Base-by-base conservation (phyloP, 2,797 vertebrate genomes). In the Rhadinocentrus ornatus region DNA sequence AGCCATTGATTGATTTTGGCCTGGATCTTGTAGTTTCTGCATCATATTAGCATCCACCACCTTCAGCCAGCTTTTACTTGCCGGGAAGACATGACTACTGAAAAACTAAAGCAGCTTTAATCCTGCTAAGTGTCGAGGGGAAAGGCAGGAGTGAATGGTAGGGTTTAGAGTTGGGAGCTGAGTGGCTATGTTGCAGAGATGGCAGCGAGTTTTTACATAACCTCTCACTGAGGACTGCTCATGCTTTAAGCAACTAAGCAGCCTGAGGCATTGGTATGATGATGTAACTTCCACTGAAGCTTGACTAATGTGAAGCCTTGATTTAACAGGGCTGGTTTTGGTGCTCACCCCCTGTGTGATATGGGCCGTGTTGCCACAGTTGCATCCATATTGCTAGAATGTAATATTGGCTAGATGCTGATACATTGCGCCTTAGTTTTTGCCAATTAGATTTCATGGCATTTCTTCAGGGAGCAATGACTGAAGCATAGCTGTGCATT, bases 271-370 rank as follows among this genome's bases (percentile, higher is more conserved):
- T 77, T 72, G 85, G 84, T 75, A 81, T 75, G 79, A 80, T 93
- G 93, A 94, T 91, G 89, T 92, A 93, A 92, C 91, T 82, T 91
- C 86, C 86, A 90, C 81, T 91, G 88, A 87, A 90, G 90, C 91
- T 88, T 71, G 67, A 85, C 90, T 91, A 92, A 93, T 91, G 85
- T 62, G 80, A 76, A 82, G 82, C 77, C 54, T 82, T 89, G 89
- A 90, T 91, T 91, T 90, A 87, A 83, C 82, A 66, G 84, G 58
- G 82, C 84, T 89, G 56, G 77, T 89, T 92, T 90, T 83, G 85
- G 81, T 81, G 79, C 86, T 82, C 78, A 61, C 75, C 86, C 86
- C 80, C 73, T 73, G 65, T 81, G 86, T 78, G 75, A 86, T 85
- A 85, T 69, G 73, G 78, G 75, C 87, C 79, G 66, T 80, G 84